A percentile compares a stretch with the other conserved stretches of the same genome.
Evolutionary conservation across 1,140 invertebrate genomes (phyloP).

Genomic region (Drosophila takahashii): DNA sequence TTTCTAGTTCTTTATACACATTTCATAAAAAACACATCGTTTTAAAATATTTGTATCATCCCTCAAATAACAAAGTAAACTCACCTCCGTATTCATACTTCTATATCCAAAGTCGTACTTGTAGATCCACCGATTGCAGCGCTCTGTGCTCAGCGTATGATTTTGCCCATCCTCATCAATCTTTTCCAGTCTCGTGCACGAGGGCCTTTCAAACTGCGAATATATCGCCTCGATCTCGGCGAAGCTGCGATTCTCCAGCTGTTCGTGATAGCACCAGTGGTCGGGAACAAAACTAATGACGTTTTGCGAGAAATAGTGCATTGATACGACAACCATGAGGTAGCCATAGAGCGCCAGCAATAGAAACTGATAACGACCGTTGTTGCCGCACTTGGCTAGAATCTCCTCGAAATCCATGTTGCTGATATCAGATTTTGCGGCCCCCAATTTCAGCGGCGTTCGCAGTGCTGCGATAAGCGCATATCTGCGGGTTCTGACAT

Average conservation of each 20-base stretch:
- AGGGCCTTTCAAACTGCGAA: slow-evolving; percentile 48
- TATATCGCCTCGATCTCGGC: slow-evolving; percentile 61
- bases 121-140: slow-evolving; percentile 85
- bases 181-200: slow-evolving; percentile 56
- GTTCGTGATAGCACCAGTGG: slow-evolving; percentile 84
- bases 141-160: slow-evolving; percentile 50
- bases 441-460: slow-evolving; percentile 4
- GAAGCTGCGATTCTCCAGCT: slow-evolving; percentile 62
- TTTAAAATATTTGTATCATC: too few relatives aligned
- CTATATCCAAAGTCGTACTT: slow-evolving; percentile 85
- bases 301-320: slow-evolving; percentile 86
- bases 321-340: slow-evolving; percentile 83
- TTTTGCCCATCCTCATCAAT: slow-evolving; percentile 34
- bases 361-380: slow-evolving; percentile 87
- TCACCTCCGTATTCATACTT: slow-evolving; percentile 86
- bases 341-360: slow-evolving; percentile 84
- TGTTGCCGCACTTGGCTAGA: slow-evolving; percentile 86
- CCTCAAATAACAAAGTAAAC: neutral
- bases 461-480: slow-evolving; percentile 38
- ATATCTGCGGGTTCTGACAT: slow-evolving; percentile 28
- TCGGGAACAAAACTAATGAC: slow-evolving; percentile 86
- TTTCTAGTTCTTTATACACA: too few relatives aligned
- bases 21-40: too few relatives aligned
- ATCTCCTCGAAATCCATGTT: slow-evolving; percentile 86
- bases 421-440: slow-evolving; percentile 16